Conservation (phyloP, 2,797 vertebrate species). For the Myripristis murdjan region DNA sequence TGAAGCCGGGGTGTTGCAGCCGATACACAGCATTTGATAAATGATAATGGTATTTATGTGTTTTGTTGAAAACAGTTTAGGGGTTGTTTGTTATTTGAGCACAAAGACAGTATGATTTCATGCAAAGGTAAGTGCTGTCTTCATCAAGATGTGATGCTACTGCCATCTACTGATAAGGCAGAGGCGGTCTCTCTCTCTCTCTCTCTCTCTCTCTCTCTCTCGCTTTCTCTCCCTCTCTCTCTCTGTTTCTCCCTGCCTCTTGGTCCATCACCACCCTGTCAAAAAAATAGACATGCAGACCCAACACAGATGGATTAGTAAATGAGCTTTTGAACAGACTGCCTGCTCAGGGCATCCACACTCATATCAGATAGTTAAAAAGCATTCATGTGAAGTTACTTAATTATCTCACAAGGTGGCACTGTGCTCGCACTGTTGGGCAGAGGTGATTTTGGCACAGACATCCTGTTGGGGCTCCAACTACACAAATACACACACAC, state of each 20-base stretch:
- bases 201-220: neutral
- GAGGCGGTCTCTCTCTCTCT: neutral
- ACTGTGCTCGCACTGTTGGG: conserved; percentile 41
- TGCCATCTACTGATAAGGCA: conserved; percentile 76
- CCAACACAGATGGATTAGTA: conserved; percentile 21
- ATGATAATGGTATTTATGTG: conserved; percentile 54
- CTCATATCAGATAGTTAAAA: neutral
- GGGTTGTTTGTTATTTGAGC: conserved; percentile 50
- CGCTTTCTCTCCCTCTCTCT: neutral
- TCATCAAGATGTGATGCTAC: conserved; percentile 70
- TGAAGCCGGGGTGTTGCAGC: conserved; percentile 39
- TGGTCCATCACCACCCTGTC: neutral
- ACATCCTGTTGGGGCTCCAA: too few species aligned
- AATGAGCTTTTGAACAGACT: conserved; percentile 21
- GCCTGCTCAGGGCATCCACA: conserved; percentile 21
- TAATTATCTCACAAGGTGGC: conserved; percentile 70
- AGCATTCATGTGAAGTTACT: conserved; percentile 33
- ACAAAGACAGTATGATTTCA: conserved; percentile 36
- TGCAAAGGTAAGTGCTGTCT: conserved; percentile 38
- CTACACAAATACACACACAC: too few species aligned
- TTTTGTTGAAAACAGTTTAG: conserved; percentile 59
- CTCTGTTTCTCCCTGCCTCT: neutral
- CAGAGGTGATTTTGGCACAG: neutral
- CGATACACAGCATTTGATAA: conserved; percentile 45
- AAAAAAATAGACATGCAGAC: conserved; percentile 26